Evolutionary conservation across 2,113 vertebrate genomes (phyloP), one percentile per base, ranked within the genome.

Genomic region (Mugil cephalus): DNA sequence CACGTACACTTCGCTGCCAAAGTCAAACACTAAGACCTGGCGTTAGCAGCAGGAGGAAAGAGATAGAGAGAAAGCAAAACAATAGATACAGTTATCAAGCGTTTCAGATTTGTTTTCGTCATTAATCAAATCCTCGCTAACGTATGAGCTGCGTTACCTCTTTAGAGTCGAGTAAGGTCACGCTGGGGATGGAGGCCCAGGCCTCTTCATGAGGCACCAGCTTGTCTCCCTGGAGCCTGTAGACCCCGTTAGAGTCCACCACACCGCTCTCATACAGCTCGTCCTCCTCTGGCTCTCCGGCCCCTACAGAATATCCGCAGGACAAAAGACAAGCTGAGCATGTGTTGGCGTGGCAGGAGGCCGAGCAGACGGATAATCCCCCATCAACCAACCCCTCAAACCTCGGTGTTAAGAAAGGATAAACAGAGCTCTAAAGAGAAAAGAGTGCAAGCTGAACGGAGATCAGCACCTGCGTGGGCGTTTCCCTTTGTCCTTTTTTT

Each of bases 1-100:
- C 1, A 95, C 91, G 15, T 95, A 95, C 70, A 95, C 89, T 56
- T 95, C 94, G 0, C 92, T 65, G 64, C 94, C 94, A 87, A 95
- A 95, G 77, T 95, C 94, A 84, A 95, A 94, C 82, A 95, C 93
- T 38, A 95, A 80, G 1, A 93, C 94, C 94, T 95, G 77, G 14
- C 6, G 14, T 46, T 30, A 53, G 12, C 43, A 35, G 36, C 0
- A 62, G 12, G 24, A 19, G 40, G 17, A 53, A 53, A 13, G 1
- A 47, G n/a, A n/a, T n/a, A 54, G 14, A 13, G 17, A 72, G 2
- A 48, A 24, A 14, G 19, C 13, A 34, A 30, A 42, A 14, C 40
- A 42, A 13, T 14, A 42, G 40, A 42, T 13, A 13, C 13, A n/a
- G n/a, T n/a, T n/a, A n/a, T n/a, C n/a, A n/a, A n/a, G n/a, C n/a